Evolutionary conservation across 53 echinoderm and acorn worm species (phyloP).

Genomic region (Echinometra lucunter): DNA sequence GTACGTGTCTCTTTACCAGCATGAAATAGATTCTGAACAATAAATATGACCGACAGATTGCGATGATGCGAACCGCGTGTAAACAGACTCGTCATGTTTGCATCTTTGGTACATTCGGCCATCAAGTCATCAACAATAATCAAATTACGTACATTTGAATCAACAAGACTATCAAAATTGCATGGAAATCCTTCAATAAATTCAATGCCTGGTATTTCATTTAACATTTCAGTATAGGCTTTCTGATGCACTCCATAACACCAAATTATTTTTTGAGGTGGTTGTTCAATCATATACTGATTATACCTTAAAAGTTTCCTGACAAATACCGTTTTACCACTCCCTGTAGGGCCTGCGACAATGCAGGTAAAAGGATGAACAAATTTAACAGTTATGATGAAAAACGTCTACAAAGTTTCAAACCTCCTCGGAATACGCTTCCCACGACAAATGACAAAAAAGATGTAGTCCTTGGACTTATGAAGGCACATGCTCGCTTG

Average conservation of each 20-base stretch:
- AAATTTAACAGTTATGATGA: constrained; percentile 43
- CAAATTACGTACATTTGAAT: constrained; percentile 65
- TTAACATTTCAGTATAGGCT: constrained; percentile 62
- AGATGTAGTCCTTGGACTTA: no score
- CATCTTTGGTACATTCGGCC: constrained; percentile 70
- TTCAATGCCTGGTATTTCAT: constrained; percentile 67
- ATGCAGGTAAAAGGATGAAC: constrained; percentile 61
- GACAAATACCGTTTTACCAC: constrained; percentile 68
- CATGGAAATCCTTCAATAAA: constrained; percentile 75
- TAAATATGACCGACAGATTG: constrained; percentile 68
- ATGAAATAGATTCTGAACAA: constrained; percentile 75
- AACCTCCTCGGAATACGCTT: background rate
- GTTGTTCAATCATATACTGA: constrained; percentile 54
- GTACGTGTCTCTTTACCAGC: constrained; percentile 64
- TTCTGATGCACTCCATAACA: constrained; percentile 76
- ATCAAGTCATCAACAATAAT: constrained; percentile 75
- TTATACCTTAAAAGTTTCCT: constrained; percentile 66
- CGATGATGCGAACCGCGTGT: constrained; percentile 72
- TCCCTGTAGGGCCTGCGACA: constrained; percentile 67
- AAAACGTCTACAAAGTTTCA: constrained; percentile 52
- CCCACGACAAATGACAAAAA: constrained; percentile 62
- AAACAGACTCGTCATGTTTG: constrained; percentile 65
- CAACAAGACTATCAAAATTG: constrained; percentile 60
- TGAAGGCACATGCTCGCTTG: no score
- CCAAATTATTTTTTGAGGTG: constrained; percentile 72